Base-by-base conservation (phyloP, 2,888 invertebrate species). In the Pyrochroa serraticornis region DNA sequence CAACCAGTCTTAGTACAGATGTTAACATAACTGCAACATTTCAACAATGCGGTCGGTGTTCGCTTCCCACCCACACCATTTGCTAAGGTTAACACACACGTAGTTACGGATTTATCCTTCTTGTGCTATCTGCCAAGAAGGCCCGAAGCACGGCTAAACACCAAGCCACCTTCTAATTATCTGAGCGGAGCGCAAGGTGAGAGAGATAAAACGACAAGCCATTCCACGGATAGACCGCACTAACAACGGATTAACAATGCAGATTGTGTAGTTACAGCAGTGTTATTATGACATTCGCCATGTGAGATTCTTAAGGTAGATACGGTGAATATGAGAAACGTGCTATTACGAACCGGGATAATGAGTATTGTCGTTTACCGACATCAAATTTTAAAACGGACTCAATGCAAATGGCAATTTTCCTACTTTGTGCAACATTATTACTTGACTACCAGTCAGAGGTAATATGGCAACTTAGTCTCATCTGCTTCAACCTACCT, bases 161-260 rank as follows among this genome's bases (percentile, higher is more conserved):
- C 31, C 42, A 37, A 51, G 47, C 54, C 60, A 60, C 60, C 60
- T 60, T 56, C 60, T 60, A 60, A 60, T 60, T 60, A 60, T 46
- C 55, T 45, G 43, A 14, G 46, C 41, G 46, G 36, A 41, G 59
- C 59, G 49, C 54, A 46, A 58, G 58, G 53, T 53, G 48, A 36
- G 58, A 54, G 49, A 47, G 52, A 58, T 47, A 50, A 50, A 50
- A 57, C 42, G 34, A 31, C 41, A 41, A 31, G 8, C n/a, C n/a
- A 10, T 41, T 42, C 22, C 42, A 30, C 45, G 44, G 46, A 39
- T 46, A 47, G 22, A 46, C 49, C 49, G 53, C 39, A 43, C 54
- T 31, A 42, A 59, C 54, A 49, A 5, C 32, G 54, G 39, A 59
- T 59, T 59, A 59, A 59, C 58, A 59, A 59, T 59, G 54, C 49